These are phyloP conservation scores for Nephrotoma appendiculata DNA, from an alignment of 2,888 invertebrate genomes.

Conservation along the genomic window DNA sequence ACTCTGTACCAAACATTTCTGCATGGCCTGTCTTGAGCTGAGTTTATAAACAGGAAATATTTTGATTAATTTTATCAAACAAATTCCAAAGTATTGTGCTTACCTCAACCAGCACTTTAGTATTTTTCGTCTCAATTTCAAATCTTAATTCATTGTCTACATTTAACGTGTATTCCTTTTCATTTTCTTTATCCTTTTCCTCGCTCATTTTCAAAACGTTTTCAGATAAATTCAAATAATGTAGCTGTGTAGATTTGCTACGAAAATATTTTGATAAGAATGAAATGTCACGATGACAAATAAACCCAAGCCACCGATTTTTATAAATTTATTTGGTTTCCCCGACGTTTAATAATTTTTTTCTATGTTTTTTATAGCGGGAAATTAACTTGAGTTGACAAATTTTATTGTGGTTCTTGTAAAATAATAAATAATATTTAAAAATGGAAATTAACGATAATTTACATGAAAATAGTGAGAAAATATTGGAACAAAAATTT, in stretches of 20 bases:
- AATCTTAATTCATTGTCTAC: slow-evolving; percentile 83
- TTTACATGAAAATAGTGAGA: not conserved
- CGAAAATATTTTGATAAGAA: not conserved
- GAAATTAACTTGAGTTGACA: not conserved
- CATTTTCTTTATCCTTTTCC: slow-evolving; percentile 14
- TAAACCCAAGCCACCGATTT: not conserved
- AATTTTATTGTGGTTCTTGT: not conserved
- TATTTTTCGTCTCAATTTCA: slow-evolving; percentile 79
- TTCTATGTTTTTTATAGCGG: not conserved
- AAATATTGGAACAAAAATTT: slow-evolving; percentile 38
- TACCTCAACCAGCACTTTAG: slow-evolving; percentile 67
- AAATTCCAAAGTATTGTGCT: slow-evolving; percentile 12
- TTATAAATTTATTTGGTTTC: not conserved
- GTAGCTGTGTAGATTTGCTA: not conserved
- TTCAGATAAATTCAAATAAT: not conserved
- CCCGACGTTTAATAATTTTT: too few relatives aligned
- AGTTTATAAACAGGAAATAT: slow-evolving; percentile 13
- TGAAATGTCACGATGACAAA: not conserved
- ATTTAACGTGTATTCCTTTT: slow-evolving; percentile 64
- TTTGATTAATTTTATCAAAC: not conserved
- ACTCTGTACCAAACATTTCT: slow-evolving; percentile 92
- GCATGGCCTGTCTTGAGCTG: slow-evolving; percentile 81
- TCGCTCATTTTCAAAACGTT: slow-evolving; percentile 8
- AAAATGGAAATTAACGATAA: not conserved
- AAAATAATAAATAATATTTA: not conserved